phyloP scores from a whole-genome alignment of 2,113 vertebrate genomes.

The Telmatochromis sp. region DNA sequence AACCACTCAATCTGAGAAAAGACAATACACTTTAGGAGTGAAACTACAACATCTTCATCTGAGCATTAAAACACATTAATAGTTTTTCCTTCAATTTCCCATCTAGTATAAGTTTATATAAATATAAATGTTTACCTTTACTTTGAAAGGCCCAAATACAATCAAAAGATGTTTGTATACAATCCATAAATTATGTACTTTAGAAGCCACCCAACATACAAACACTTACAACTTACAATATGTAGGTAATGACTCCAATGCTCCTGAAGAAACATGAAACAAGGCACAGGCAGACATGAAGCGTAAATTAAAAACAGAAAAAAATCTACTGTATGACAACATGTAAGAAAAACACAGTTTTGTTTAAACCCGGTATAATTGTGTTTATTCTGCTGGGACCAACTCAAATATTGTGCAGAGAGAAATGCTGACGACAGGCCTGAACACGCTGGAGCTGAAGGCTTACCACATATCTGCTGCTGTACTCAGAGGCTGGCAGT shows the following conservation, averaged over 20 bases:
- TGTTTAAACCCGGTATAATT: accelerated
- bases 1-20: conserved; percentile 76
- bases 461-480: conserved; percentile 78
- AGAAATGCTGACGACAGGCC: background rate
- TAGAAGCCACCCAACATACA: background rate
- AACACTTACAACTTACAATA: conserved; percentile 67
- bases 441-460: background rate
- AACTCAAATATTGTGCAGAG: background rate
- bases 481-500: conserved; percentile 63
- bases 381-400: background rate
- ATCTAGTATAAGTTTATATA: background rate
- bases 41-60: background rate
- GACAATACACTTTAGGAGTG: background rate
- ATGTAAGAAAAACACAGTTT: background rate
- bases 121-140: background rate
- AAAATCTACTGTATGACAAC: background rate
- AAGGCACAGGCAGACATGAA: background rate
- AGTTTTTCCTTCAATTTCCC: background rate
- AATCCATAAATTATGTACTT: background rate
- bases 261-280: conserved; percentile 66
- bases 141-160: background rate
- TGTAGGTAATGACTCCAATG: conserved; percentile 79
- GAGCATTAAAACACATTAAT: background rate
- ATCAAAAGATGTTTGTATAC: background rate
- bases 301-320: background rate